Evolutionary conservation across 2,888 invertebrate species (phyloP).

Genomic region (Callosobruchus maculatus): DNA sequence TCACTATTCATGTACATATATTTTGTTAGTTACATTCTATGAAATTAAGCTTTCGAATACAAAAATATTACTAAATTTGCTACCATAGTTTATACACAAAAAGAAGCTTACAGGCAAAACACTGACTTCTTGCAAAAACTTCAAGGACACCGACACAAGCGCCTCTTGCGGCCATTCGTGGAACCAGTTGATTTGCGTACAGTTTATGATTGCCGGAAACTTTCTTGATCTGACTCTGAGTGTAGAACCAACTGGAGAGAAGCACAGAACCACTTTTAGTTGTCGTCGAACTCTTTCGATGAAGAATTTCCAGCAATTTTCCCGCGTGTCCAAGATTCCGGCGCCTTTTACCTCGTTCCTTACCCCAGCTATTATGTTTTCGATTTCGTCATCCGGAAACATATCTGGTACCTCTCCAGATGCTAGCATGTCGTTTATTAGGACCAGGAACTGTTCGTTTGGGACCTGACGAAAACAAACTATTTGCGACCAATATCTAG

Average conservation of each 20-base stretch:
- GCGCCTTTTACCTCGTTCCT: conserved; percentile 81
- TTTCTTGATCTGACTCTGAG: conserved; percentile 87
- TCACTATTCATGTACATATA: too few relatives aligned
- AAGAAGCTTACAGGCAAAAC: conserved; percentile 65
- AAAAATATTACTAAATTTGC: too few relatives aligned
- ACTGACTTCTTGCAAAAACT: conserved; percentile 78
- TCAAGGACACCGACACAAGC: conserved; percentile 85
- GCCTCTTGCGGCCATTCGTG: conserved; percentile 99
- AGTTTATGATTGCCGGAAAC: conserved; percentile 94
- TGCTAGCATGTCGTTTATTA: conserved; percentile 92
- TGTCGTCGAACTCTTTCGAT: conserved; percentile 90
- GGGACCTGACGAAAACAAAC: conserved; percentile 56
- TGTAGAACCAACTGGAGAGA: conserved; percentile 94
- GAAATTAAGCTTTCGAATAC: too few relatives aligned
- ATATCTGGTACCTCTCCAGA: conserved; percentile 95
- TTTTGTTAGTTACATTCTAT: too few relatives aligned
- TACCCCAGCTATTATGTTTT: conserved; percentile 87
- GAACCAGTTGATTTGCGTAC: conserved; percentile 96
- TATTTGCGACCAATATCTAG: too few relatives aligned
- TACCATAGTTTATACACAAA: not conserved
- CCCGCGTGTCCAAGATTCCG: conserved; percentile 86
- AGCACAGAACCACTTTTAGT: conserved; percentile 89
- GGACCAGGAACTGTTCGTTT: conserved; percentile 90
- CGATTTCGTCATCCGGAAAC: conserved; percentile 93
- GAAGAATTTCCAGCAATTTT: conserved; percentile 98